Conservation (phyloP, 2,797 vertebrate species). For the Myotis myotis region DNA sequence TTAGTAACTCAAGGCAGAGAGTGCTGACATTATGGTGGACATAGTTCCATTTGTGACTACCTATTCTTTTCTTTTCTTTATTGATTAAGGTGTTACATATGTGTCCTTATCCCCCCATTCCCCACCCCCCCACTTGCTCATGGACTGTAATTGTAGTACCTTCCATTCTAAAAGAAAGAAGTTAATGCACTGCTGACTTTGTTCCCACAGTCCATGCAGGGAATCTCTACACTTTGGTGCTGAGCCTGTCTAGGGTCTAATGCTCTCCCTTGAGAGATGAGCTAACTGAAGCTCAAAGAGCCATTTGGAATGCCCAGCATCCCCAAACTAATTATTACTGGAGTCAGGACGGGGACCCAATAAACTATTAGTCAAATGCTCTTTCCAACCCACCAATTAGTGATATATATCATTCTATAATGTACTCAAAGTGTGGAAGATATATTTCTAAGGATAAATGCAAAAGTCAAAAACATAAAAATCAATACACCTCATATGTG, state of each 20-base stretch:
- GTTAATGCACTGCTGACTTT: background rate
- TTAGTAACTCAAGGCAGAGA: background rate
- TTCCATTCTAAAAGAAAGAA: background rate
- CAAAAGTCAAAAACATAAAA: constrained; percentile 33
- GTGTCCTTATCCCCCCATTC: rapidly evolving
- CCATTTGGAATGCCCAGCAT: background rate
- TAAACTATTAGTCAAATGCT: background rate
- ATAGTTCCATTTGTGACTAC: background rate
- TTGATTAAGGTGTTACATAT: too few relatives aligned
- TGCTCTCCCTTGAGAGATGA: background rate
- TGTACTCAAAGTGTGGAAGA: background rate
- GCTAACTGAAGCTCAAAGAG: background rate
- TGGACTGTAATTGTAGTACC: too few relatives aligned
- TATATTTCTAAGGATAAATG: background rate
- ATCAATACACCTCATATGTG: background rate
- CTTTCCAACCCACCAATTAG: background rate
- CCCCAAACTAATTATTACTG: background rate
- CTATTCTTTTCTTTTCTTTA: background rate
- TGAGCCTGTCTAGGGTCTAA: background rate
- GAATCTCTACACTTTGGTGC: background rate
- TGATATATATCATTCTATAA: background rate
- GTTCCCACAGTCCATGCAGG: too few relatives aligned
- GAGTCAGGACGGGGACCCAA: background rate
- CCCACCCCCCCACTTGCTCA: background rate
- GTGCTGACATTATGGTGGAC: background rate